Conservation (phyloP, 30 jellyfish, hydroid and myxozoan species). For the Clytia hemisphaerica region DNA sequence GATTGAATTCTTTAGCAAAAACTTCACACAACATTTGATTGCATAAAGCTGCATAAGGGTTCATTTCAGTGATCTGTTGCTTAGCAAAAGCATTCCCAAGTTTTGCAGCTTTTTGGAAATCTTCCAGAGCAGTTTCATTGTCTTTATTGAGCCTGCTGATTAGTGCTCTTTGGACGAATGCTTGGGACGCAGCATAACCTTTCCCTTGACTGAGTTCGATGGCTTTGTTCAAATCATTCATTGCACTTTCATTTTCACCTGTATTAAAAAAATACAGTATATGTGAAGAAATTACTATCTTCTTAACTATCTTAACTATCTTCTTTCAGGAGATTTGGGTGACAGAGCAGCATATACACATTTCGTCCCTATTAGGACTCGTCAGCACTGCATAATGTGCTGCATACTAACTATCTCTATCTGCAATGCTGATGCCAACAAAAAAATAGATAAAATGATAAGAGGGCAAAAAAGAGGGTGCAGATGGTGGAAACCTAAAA, state of each 20-base stretch:
- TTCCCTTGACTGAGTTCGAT: constrained; percentile 58
- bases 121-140: constrained; percentile 60
- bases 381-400: too few relatives aligned
- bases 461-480: too few relatives aligned
- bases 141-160: constrained; percentile 44
- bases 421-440: too few relatives aligned
- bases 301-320: too few relatives aligned
- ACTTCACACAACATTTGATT: constrained; percentile 83
- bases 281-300: too few relatives aligned
- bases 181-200: constrained; percentile 85
- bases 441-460: too few relatives aligned
- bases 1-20: constrained; percentile 36
- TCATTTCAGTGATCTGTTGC: constrained; percentile 51
- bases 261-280: constrained; percentile 18
- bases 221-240: constrained; percentile 58
- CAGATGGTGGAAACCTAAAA: too few relatives aligned
- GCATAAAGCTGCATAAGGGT: constrained; percentile 94
- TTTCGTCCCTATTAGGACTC: too few relatives aligned
- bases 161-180: constrained; percentile 79
- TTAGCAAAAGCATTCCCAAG: constrained; percentile 77
- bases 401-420: too few relatives aligned
- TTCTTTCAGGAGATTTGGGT: too few relatives aligned
- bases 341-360: too few relatives aligned
- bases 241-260: constrained; percentile 68
- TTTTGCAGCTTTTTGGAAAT: constrained; percentile 63